Evolutionary conservation across 2,113 vertebrate species (phyloP), one percentile per base, ranked within the genome.

Genomic region (Mobula hypostoma): DNA sequence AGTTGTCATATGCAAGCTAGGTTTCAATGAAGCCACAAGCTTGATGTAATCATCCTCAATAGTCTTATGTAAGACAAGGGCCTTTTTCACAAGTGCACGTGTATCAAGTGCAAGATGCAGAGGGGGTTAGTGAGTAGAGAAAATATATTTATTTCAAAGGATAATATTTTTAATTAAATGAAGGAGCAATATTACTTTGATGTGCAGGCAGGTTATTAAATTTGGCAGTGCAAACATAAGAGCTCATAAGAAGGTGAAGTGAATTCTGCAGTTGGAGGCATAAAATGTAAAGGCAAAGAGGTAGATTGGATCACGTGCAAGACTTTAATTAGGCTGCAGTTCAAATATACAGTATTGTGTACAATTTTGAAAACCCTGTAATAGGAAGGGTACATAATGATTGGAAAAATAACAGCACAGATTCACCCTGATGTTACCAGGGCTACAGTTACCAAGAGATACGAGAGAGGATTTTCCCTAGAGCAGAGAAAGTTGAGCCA

Each of bases 381-480:
- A 61, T 14, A 58, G 36, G 36, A 82, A 48, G 17, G 40, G 9
- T 83, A 24, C 29, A 24, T 63, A 66, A 88, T 32, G 2, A 58
- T 66, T n/a, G 29, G 85, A 66, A 88, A 88, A 88, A 66, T 14
- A n/a, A 12, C 85, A 63, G 85, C 58, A n/a, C 58, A 66, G 85
- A 63, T 88, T 88, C 29, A n/a, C 29, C 63, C 14, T 0, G 56
- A n/a, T 88, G 85, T 88, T 61, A 66, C 85, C 85, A 88, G 27
- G 58, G 85, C 63, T 88, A 88, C 58, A 88, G 85, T 88, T 88
- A n/a, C 85, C 85, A 66, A 88, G 56, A 88, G 85, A 88, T 29
- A 32, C 27, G 1, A 88, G 58, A 88, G 58, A 88, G n/a, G 29
- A n/a, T 63, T 66, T 85, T 66, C 58, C n/a, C 29, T 32, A 66